phyloP scores from a whole-genome alignment of 2,113 vertebrate genomes.

The Gadus macrocephalus region DNA sequence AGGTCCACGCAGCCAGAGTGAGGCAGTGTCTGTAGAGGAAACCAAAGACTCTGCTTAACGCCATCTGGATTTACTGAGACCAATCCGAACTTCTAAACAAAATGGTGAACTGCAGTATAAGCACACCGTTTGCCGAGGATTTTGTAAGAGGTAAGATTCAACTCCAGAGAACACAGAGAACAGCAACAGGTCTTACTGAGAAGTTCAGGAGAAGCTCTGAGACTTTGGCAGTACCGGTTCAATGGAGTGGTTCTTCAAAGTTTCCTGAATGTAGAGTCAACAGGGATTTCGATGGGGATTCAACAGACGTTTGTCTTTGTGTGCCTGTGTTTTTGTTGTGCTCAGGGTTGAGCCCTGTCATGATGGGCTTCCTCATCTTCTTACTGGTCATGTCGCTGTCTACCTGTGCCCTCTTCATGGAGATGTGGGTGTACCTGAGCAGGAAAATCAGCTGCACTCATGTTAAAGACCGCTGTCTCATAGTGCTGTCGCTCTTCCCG shows the following conservation, averaged over 20 bases:
- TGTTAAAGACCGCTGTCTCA: neutral
- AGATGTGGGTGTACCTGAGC: slow-evolving; percentile 6
- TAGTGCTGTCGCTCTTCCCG: neutral
- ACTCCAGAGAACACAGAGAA: too few species aligned
- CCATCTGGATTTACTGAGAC: neutral
- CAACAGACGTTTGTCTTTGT: neutral
- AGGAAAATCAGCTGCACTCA: neutral
- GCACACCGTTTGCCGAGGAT: neutral
- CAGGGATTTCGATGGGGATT: too few species aligned
- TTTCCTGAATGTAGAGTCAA: too few species aligned
- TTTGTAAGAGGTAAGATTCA: slow-evolving; percentile 2
- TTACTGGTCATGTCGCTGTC: neutral
- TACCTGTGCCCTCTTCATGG: neutral
- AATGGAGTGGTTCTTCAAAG: too few species aligned
- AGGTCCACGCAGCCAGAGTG: neutral
- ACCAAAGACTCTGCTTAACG: neutral
- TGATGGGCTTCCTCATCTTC: neutral
- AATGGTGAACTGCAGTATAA: neutral
- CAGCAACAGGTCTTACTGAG: too few species aligned
- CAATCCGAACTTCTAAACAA: neutral
- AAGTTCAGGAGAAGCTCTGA: too few species aligned
- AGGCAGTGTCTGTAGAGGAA: neutral
- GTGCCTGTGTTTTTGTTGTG: neutral
- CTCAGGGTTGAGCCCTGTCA: neutral
- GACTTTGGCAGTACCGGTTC: too few species aligned